phyloP scores from a whole-genome alignment of 2,797 vertebrate species.

The Pipistrellus kuhlii region DNA sequence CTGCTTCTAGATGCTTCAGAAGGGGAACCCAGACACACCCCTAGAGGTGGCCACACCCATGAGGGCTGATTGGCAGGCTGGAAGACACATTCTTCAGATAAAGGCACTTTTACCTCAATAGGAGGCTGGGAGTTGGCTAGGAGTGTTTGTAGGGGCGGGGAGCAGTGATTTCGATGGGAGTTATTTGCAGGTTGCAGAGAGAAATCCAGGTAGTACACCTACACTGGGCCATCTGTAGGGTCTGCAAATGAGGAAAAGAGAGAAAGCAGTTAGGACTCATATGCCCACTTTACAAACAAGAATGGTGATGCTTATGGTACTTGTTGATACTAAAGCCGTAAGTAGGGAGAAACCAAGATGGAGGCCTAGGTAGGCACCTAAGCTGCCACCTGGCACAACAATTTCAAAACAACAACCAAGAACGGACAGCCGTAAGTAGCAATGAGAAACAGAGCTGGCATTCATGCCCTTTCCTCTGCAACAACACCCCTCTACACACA shows the following conservation, averaged over 20 bases:
- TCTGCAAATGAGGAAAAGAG: constrained; percentile 71
- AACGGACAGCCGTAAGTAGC: not conserved
- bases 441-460: constrained; percentile 17
- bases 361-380: no score
- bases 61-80: constrained; percentile 60
- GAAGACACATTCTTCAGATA: constrained; percentile 67
- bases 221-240: constrained; percentile 77
- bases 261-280: constrained; percentile 64
- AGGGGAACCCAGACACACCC: not conserved
- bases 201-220: constrained; percentile 43
- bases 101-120: constrained; percentile 67
- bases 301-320: constrained; percentile 39
- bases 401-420: no score
- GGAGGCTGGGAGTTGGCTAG: constrained; percentile 26
- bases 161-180: constrained; percentile 41
- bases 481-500: not conserved
- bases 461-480: not conserved
- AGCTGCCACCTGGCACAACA: no score
- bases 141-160: constrained; percentile 10
- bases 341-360: not conserved
- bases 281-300: constrained; percentile 7
- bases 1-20: constrained; percentile 32
- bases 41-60: constrained; percentile 42
- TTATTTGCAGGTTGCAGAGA: constrained; percentile 58
- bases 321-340: constrained; percentile 27